These are phyloP conservation scores for Cetoscarus ocellatus DNA, from an alignment of 2,797 vertebrate species.

Conservation along the genomic window DNA sequence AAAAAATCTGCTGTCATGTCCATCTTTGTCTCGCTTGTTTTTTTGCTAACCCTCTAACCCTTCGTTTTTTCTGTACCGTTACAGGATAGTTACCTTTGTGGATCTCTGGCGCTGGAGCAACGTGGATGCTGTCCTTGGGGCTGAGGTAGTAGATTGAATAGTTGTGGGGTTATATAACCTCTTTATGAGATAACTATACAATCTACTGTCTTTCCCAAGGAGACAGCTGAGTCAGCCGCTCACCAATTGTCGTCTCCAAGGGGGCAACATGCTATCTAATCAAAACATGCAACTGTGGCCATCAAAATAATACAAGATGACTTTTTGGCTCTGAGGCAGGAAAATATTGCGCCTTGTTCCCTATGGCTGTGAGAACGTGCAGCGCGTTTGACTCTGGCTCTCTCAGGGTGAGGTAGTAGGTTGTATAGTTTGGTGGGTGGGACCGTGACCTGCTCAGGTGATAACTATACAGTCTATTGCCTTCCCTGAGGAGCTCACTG, in stretches of 20 bases:
- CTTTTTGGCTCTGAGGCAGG: too few species aligned
- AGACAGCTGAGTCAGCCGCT: slow-evolving; percentile 87
- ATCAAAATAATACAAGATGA: slow-evolving; percentile 17
- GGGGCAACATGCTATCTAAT: slow-evolving; percentile 34
- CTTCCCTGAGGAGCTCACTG: slow-evolving; percentile 89
- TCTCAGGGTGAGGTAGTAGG: slow-evolving; percentile 95
- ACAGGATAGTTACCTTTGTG: slow-evolving; percentile 58
- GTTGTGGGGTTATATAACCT: slow-evolving; percentile 90
- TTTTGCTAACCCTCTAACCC: slow-evolving; percentile 41
- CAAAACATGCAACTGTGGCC: slow-evolving; percentile 35
- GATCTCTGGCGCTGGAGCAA: slow-evolving; percentile 56
- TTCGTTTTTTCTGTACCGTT: slow-evolving; percentile 55
- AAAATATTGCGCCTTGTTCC: too few species aligned
- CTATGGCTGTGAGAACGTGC: slow-evolving; percentile 5
- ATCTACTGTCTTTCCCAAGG: slow-evolving; percentile 98
- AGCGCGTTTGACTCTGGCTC: slow-evolving; percentile 62
- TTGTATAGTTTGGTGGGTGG: slow-evolving; percentile 97
- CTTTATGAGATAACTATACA: slow-evolving; percentile 95
- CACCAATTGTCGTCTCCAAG: slow-evolving; percentile 52
- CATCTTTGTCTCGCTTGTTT: slow-evolving; percentile 15
- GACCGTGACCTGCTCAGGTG: slow-evolving; percentile 90
- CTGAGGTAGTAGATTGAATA: slow-evolving; percentile 98
- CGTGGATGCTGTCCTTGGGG: slow-evolving; percentile 91
- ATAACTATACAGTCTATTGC: slow-evolving; percentile 99
- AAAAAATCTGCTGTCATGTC: background rate